These are phyloP conservation scores for Eutrigla gurnardus DNA, from an alignment of 2,797 vertebrate genomes.

Conservation along the genomic window DNA sequence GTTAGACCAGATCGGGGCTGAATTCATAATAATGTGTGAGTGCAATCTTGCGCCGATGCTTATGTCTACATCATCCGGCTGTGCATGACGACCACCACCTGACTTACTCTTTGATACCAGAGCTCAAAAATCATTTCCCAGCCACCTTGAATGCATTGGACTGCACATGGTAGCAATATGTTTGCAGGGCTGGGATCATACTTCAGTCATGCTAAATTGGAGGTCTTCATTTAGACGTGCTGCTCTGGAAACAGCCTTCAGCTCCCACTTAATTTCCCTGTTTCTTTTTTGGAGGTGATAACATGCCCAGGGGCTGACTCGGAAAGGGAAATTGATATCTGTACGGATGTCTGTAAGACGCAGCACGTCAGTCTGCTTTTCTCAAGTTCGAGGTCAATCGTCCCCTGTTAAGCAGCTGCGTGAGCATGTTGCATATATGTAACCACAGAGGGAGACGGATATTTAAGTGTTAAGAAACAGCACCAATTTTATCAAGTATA, in stretches of 20 bases:
- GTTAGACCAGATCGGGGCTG: constrained; percentile 56
- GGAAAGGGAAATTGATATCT: constrained; percentile 74
- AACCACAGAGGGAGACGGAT: constrained; percentile 17
- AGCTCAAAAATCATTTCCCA: constrained; percentile 65
- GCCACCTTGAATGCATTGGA: constrained; percentile 71
- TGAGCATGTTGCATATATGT: constrained; percentile 25
- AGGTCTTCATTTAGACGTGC: constrained; percentile 73
- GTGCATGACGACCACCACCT: constrained; percentile 43
- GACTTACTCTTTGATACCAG: constrained; percentile 76
- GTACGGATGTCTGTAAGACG: constrained; percentile 52
- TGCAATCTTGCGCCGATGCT: constrained; percentile 10
- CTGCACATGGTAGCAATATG: constrained; percentile 86
- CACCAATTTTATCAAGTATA: constrained; percentile 9
- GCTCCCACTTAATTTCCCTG: constrained; percentile 66
- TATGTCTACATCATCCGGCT: constrained; percentile 33
- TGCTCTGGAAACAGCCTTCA: constrained; percentile 67
- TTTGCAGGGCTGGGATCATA: constrained; percentile 61
- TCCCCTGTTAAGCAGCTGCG: constrained; percentile 51
- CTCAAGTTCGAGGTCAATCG: constrained; percentile 54
- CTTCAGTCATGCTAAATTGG: constrained; percentile 77
- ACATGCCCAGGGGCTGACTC: constrained; percentile 74
- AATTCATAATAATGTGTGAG: constrained; percentile 56
- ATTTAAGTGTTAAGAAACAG: constrained; percentile 40
- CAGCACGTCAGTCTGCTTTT: constrained; percentile 43
- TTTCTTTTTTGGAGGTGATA: constrained; percentile 75